These are phyloP conservation scores for Cochlearius cochlearius DNA, from an alignment of 2,113 vertebrate species.

Conservation along the genomic window DNA sequence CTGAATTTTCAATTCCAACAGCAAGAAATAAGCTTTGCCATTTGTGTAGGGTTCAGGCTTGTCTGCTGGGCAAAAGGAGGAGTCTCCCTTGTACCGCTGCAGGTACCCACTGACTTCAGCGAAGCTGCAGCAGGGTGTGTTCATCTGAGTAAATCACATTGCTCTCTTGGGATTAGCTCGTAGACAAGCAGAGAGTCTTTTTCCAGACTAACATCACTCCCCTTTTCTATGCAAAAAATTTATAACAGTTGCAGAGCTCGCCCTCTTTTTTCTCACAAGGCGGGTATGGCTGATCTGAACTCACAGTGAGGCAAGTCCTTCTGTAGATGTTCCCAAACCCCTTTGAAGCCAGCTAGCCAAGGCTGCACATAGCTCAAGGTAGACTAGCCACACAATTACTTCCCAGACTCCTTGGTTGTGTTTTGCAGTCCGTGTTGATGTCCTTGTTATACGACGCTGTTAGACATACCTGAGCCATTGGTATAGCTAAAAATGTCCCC, in stretches of 20 bases:
- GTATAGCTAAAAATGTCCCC: not conserved
- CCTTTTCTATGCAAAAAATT: not conserved
- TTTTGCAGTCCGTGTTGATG: conserved; percentile 18
- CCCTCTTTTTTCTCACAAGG: not conserved
- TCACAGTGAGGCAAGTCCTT: not conserved
- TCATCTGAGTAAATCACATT: not conserved
- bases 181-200: not conserved
- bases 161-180: not conserved
- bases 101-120: not conserved
- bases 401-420: not conserved
- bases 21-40: not conserved
- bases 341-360: conserved; percentile 10
- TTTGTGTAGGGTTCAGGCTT: not conserved
- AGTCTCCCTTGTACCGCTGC: not conserved
- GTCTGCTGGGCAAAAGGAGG: not conserved
- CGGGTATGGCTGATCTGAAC: not conserved
- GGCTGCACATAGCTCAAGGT: not conserved
- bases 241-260: not conserved
- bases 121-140: not conserved
- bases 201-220: not conserved
- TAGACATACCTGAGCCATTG: not conserved
- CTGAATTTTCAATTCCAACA: not conserved
- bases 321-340: not conserved
- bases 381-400: not conserved
- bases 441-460: not conserved